Conservation (phyloP, 2,888 invertebrate species). For the Conistra vaccinii region DNA sequence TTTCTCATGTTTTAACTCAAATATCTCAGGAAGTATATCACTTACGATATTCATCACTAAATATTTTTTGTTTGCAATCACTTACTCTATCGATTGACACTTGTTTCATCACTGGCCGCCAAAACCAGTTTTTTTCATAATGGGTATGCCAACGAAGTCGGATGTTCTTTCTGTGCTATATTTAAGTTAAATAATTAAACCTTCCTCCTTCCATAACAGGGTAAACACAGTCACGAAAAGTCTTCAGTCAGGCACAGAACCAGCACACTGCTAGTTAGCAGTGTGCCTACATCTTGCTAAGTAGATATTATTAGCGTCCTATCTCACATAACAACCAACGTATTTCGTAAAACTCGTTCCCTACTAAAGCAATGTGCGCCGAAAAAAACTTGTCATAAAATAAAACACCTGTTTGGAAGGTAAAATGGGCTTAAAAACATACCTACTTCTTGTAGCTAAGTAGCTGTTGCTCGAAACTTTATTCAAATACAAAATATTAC, state of each 20-base stretch:
- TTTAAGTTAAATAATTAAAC: not conserved
- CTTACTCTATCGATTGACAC: too few species aligned
- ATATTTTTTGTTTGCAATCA: too few species aligned
- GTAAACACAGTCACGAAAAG: not conserved
- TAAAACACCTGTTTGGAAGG: conserved; percentile 3
- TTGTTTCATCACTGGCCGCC: too few species aligned
- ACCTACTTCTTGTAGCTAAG: not conserved
- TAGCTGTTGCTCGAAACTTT: not conserved
- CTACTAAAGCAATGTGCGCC: not conserved
- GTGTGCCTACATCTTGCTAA: too few species aligned
- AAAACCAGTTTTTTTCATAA: too few species aligned
- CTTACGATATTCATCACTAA: too few species aligned
- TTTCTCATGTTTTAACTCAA: too few species aligned
- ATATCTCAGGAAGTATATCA: too few species aligned
- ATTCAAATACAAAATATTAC: not conserved
- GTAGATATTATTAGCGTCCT: not conserved
- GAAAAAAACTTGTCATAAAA: not conserved
- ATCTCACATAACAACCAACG: not conserved
- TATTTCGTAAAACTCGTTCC: conserved; percentile 9
- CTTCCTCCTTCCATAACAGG: not conserved
- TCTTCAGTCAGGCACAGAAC: not conserved
- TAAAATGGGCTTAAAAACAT: not conserved
- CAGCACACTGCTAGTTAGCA: not conserved
- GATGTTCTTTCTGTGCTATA: too few species aligned
- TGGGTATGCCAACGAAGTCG: too few species aligned